Evolutionary conservation across 2,797 vertebrate species (phyloP), one percentile per base, ranked within the genome.

Genomic region (Pantherophis alleghaniensis): DNA sequence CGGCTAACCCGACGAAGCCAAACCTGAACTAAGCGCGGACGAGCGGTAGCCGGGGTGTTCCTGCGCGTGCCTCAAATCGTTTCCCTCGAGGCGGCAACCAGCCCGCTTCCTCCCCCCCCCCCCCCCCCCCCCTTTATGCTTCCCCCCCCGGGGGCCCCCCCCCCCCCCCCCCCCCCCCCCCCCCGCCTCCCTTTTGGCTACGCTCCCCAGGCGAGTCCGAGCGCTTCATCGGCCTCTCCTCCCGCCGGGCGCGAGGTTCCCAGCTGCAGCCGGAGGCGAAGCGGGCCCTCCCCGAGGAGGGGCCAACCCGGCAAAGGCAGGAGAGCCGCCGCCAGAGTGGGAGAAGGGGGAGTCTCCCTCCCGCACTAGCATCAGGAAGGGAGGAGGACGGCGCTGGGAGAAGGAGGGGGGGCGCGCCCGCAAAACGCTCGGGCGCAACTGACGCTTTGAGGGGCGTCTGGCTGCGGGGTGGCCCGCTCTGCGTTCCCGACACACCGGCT

Each of bases 121-220:
- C 95, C 91, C 83, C 37, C 92, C 1, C n/a, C 66, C 2, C 1
- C 91, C 32, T 3, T 92, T 94, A n/a, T n/a, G n/a, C n/a, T n/a
- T n/a, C n/a, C n/a, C n/a, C n/a, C n/a, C n/a, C n/a, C n/a, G n/a
- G n/a, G n/a, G n/a, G n/a, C 9, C 51, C 51, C 51, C 1, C 93
- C 96, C 95, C 95, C 91, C 83, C 37, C 92, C 9, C 51, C 51
- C 51, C 9, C 51, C 51, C 51, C 1, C 93, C 96, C 95, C 95
- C 91, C 83, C 37, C 92, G 2, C n/a, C 66, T 6, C 1, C 91
- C 32, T 3, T 92, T 94, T 97, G 97, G 97, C 97, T 91, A 10
- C 11, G 22, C 96, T 97, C 97, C 97, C 96, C 96, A 79, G 93
- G 63, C 95, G 89, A 95, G 94, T 95, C 97, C 96, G 87, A 96